These are phyloP conservation scores for Mesorhabditis spiculigera DNA, from an alignment of 2,888 invertebrate genomes.

Conservation along the genomic window DNA sequence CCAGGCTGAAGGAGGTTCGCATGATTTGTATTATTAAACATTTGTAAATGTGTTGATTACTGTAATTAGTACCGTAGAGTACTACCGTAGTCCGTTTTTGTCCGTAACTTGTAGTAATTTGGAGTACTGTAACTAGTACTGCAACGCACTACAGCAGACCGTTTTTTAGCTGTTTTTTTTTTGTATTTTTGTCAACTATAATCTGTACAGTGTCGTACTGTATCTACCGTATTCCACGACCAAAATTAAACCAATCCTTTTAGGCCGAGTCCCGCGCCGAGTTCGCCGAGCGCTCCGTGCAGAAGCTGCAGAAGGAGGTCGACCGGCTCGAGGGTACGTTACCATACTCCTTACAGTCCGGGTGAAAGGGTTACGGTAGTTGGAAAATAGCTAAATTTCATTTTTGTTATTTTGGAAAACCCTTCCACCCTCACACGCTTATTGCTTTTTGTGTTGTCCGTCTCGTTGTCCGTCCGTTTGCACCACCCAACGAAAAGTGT, in stretches of 20 bases:
- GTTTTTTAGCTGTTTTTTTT: neutral
- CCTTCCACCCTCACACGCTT: too few relatives aligned
- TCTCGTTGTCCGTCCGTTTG: too few relatives aligned
- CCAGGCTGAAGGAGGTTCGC: constrained; percentile 85
- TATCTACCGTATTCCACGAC: neutral
- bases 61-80: neutral
- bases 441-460: too few relatives aligned
- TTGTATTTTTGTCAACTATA: neutral
- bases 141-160: neutral
- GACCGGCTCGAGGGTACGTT: constrained; percentile 98
- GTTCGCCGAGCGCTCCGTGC: constrained; percentile 99
- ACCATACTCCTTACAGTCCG: neutral
- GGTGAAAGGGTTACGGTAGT: too few relatives aligned
- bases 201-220: neutral
- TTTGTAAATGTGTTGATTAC: neutral
- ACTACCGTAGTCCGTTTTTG: neutral
- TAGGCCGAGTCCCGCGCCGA: constrained; percentile 99
- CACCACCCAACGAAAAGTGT: too few relatives aligned
- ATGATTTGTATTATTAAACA: too few relatives aligned
- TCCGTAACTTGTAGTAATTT: neutral
- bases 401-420: too few relatives aligned
- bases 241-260: too few relatives aligned
- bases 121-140: too few relatives aligned
- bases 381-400: too few relatives aligned
- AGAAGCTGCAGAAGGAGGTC: constrained; percentile 99